These are phyloP conservation scores for Epistrophella euchroma DNA, from an alignment of 2,888 invertebrate species.

Conservation along the genomic window DNA sequence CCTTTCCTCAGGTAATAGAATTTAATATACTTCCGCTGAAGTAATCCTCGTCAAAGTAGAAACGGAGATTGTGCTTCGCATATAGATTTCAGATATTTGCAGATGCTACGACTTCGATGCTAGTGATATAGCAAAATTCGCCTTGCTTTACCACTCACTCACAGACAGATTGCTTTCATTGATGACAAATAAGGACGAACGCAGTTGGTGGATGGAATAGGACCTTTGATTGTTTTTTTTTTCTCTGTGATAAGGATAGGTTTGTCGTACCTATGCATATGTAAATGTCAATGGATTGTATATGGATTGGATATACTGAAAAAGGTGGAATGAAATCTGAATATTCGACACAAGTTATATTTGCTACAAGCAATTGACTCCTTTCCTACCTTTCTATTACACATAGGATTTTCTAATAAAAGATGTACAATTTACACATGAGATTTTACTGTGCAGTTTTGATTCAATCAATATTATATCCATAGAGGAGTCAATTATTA, in stretches of 20 bases:
- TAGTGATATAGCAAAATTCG: slow-evolving; percentile 34
- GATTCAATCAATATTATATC: neutral
- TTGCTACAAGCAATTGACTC: neutral
- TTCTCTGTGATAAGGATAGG: neutral
- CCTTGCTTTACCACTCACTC: slow-evolving; percentile 6
- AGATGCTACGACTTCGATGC: slow-evolving; percentile 24
- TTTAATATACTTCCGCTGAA: slow-evolving; percentile 74
- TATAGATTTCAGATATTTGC: slow-evolving; percentile 64
- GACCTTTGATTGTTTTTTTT: slow-evolving; percentile 32
- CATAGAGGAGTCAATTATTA: neutral
- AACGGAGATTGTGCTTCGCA: slow-evolving; percentile 66
- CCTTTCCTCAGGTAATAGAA: slow-evolving; percentile 73
- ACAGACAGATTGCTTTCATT: slow-evolving; percentile 44
- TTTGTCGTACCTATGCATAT: neutral
- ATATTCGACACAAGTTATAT: neutral
- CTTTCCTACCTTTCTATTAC: neutral
- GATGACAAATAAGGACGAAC: slow-evolving; percentile 53
- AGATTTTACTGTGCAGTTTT: neutral
- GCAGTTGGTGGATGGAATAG: neutral
- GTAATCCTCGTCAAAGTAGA: slow-evolving; percentile 66
- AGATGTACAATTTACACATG: neutral
- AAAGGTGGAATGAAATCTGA: neutral
- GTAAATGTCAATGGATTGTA: neutral
- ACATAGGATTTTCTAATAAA: neutral
- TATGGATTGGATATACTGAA: neutral